Percentiles rank a stretch among this genome's conserved stretches.
Evolutionary conservation across 2,797 vertebrate genomes (phyloP).

Genomic region (Cyprinodon diabolis): DNA sequence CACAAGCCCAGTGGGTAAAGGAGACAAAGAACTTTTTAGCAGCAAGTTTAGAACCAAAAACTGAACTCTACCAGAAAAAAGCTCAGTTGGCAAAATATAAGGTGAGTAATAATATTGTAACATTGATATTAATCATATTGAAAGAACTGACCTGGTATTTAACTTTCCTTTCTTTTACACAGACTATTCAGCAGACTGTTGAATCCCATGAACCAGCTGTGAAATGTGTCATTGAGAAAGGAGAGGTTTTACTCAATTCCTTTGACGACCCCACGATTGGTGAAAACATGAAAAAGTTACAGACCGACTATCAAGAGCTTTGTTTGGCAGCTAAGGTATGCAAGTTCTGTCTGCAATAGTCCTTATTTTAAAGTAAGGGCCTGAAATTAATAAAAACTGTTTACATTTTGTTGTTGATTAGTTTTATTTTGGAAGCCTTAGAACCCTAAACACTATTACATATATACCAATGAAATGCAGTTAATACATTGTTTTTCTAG

Average conservation of each 20-base stretch:
- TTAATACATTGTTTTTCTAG: no score
- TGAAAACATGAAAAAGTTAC: conserved; percentile 86
- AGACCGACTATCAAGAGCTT: conserved; percentile 87
- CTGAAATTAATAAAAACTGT: not conserved
- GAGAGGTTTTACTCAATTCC: conserved; percentile 81
- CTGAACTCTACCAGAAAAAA: conserved; percentile 97
- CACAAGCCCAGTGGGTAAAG: conserved; percentile 86
- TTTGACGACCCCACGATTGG: conserved; percentile 83
- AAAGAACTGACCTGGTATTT: not conserved
- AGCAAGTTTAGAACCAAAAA: conserved; percentile 87
- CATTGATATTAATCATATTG: not conserved
- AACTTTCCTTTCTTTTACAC: conserved; percentile 1
- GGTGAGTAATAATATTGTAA: conserved; percentile 60
- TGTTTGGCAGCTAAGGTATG: conserved; percentile 83
- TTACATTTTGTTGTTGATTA: not conserved
- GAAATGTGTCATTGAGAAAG: conserved; percentile 91
- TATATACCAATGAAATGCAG: not conserved
- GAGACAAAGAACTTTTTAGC: conserved; percentile 86
- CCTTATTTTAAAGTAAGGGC: not conserved
- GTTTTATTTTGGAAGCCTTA: no score
- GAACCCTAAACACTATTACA: not conserved
- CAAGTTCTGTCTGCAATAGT: not conserved
- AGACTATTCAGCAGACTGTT: conserved; percentile 92
- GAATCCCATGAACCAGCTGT: conserved; percentile 90
- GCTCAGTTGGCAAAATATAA: conserved; percentile 96